Evolutionary conservation across 2,888 invertebrate species (phyloP).

Genomic region (Tetragonula carbonaria): DNA sequence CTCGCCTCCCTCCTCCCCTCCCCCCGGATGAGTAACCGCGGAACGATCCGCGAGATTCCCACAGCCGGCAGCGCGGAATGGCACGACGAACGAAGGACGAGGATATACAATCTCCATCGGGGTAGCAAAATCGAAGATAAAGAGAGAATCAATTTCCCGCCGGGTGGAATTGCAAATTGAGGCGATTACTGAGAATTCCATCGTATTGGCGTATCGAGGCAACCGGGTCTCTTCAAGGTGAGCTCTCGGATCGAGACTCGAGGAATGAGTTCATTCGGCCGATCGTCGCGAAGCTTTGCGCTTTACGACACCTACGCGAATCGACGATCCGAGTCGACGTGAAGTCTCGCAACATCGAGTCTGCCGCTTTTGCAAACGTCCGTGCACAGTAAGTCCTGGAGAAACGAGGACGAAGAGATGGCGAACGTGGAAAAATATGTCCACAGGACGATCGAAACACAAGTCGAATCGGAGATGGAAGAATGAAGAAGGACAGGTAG

Average conservation of each 20-base stretch:
- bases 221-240: conserved; percentile 52
- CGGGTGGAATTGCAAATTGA: conserved; percentile 62
- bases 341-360: conserved; percentile 27
- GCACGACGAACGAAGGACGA: conserved; percentile 38
- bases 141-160: conserved; percentile 54
- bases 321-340: conserved; percentile 47
- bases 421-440: conserved; percentile 50
- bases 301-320: conserved; percentile 56
- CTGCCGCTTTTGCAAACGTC: conserved; percentile 36
- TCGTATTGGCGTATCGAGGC: conserved; percentile 36
- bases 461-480: conserved; percentile 24
- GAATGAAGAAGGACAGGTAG: conserved; percentile 75
- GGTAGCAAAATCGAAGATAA: conserved; percentile 51
- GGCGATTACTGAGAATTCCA: conserved; percentile 61
- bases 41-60: conserved; percentile 39
- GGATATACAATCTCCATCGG: conserved; percentile 48
- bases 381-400: conserved; percentile 54
- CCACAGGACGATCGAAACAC: conserved; percentile 1
- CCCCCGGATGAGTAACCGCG: conserved; percentile 16
- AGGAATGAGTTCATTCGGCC: conserved; percentile 53
- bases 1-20: conserved; percentile 1
- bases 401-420: conserved; percentile 59
- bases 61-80: conserved; percentile 35
- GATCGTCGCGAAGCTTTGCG: conserved; percentile 21
- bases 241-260: conserved; percentile 14